Percentiles rank a stretch among this genome's conserved stretches.
These are phyloP conservation scores for Lonchura striata DNA, from an alignment of 2,113 vertebrate genomes.

Conservation along the genomic window DNA sequence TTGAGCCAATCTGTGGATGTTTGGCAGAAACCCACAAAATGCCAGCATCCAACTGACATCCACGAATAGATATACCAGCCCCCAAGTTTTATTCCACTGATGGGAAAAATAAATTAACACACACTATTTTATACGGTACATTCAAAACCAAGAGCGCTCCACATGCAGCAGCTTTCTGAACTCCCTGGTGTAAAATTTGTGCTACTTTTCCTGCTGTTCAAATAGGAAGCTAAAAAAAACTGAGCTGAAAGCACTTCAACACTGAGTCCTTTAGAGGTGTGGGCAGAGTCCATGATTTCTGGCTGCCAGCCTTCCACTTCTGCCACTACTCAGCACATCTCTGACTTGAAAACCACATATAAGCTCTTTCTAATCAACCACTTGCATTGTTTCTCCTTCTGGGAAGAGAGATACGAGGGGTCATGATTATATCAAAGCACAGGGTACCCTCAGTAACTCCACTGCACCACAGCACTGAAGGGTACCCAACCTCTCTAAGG, in stretches of 20 bases:
- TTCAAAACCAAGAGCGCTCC: neutral
- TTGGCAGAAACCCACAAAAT: neutral
- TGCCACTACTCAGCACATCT: neutral
- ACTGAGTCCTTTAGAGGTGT: neutral
- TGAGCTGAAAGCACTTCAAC: neutral
- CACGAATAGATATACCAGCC: neutral
- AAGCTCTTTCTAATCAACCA: neutral
- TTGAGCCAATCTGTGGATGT: neutral
- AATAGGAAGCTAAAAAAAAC: neutral
- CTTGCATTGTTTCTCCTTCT: neutral
- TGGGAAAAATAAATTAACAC: neutral
- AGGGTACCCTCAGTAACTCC: neutral
- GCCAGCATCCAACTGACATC: neutral
- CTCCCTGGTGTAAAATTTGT: neutral
- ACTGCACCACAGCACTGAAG: neutral
- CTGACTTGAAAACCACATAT: neutral
- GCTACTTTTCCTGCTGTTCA: neutral
- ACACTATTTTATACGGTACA: neutral
- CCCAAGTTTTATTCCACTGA: neutral
- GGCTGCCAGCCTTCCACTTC: neutral
- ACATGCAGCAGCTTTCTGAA: neutral
- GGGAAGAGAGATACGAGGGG: accelerated
- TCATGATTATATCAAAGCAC: accelerated
- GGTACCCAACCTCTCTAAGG: neutral
- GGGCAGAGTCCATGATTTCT: neutral